Percentiles rank a stretch among this genome's conserved stretches.
Evolutionary conservation across 1,140 invertebrate genomes (phyloP).

Genomic region (Drosophila chauvacae): DNA sequence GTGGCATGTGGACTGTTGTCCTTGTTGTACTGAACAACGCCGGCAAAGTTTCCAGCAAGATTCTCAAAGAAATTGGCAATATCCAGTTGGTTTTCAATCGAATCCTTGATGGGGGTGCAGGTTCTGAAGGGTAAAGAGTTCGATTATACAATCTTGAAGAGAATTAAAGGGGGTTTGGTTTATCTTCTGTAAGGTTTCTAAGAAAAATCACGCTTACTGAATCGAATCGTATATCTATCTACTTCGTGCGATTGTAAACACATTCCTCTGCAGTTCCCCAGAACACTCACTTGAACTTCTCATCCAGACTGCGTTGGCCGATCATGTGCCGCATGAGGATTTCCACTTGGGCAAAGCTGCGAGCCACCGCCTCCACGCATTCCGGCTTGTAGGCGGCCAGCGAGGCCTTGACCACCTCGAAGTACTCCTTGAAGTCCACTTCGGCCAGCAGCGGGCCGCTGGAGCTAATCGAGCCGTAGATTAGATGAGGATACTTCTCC

Average conservation of each 20-base stretch:
- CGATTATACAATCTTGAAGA: background rate
- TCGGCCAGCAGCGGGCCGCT: constrained; percentile 94
- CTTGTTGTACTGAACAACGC: constrained; percentile 97
- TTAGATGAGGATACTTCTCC: constrained; percentile 95
- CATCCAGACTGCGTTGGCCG: constrained; percentile 87
- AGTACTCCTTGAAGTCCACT: constrained; percentile 94
- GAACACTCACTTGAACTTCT: constrained; percentile 88
- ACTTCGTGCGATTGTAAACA: background rate
- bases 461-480: constrained; percentile 93
- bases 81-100: constrained; percentile 88
- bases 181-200: background rate
- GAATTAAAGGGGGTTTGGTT: background rate
- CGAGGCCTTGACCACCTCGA: constrained; percentile 89
- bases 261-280: background rate
- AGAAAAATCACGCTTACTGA: background rate
- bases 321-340: constrained; percentile 87
- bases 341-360: constrained; percentile 88
- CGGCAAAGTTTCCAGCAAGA: constrained; percentile 93
- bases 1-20: constrained; percentile 92
- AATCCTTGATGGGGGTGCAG: constrained; percentile 91
- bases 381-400: constrained; percentile 86
- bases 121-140: constrained; percentile 85
- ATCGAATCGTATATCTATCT: background rate
- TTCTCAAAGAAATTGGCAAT: constrained; percentile 92
- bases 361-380: constrained; percentile 88